Evolutionary conservation across 2,888 invertebrate species (phyloP), one percentile per base, ranked within the genome.

Genomic region (Trachelus stipa): DNA sequence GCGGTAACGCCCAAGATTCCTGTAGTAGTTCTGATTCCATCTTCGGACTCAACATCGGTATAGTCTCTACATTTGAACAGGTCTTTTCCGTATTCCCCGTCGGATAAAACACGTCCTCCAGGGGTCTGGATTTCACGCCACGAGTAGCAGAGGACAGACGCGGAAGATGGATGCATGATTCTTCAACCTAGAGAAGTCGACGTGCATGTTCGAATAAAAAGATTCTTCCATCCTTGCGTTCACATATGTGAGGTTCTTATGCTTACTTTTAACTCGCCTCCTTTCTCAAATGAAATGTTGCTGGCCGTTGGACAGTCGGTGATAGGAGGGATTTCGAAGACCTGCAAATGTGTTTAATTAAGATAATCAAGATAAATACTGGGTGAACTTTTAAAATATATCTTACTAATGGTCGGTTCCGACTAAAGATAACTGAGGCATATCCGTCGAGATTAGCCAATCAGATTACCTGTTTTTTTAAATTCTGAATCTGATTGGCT

Each of bases 271-370:
- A 85, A 83, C 84, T 87, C 86, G 80, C 88, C 89, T 88, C 86
- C 87, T 87, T 88, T 85, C 86, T 88, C 90, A 88, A 89, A 85
- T 86, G 90, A 89, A 91, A 91, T 91, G 90, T 90, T 91, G 91
- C 88, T 91, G 87, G 91, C 88, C 89, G 89, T 91, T 87, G 86
- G 86, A 84, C 88, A 87, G 86, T 90, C 80, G 86, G 84, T 83
- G 81, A 88, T 87, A 85, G 90, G 91, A 91, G 91, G 91, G 90
- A 90, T 91, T 89, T 85, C 89, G 88, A 82, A 87, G 85, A 81
- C 90, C 91, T 91, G 80, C 0, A 84, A 80, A 74, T 23, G 23
- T 56, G 2, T 23, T 15, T 9, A 35, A 35, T 56, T 23, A 9
- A 23, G 23, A 56, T 56, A 23, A 80, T 76, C 68, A 77, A 34